Conservation (phyloP, 1,140 invertebrate species). For the Trichonephila clavata region DNA sequence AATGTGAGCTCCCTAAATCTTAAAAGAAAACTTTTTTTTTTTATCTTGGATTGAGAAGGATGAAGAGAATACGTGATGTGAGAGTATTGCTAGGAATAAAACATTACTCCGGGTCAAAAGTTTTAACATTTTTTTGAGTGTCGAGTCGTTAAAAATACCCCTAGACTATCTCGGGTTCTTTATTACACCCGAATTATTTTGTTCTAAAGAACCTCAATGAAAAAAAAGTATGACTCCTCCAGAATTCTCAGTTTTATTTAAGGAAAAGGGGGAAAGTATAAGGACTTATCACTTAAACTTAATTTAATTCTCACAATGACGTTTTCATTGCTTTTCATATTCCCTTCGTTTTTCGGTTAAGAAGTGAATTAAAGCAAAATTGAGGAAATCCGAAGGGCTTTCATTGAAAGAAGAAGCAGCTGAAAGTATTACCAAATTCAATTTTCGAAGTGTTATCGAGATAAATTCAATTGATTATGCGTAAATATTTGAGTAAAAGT, state of each 20-base stretch:
- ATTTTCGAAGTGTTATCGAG: constrained; percentile 16
- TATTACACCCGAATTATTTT: not conserved
- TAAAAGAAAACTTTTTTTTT: constrained; percentile 12
- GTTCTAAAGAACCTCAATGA: not conserved
- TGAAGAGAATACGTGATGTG: not conserved
- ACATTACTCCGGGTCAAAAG: constrained; percentile 11
- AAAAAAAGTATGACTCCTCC: not conserved
- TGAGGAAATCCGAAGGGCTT: not conserved
- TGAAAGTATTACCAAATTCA: constrained; percentile 15
- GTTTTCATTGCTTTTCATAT: constrained; percentile 23
- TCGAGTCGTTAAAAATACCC: constrained; percentile 12
- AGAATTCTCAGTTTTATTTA: not conserved
- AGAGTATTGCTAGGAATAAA: not conserved
- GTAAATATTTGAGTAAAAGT: constrained; percentile 24
- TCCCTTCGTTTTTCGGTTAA: not conserved
- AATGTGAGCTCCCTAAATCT: not conserved
- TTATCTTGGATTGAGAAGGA: not conserved
- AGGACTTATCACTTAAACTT: not conserved
- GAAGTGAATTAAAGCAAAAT: constrained; percentile 28
- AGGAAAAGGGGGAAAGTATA: not conserved
- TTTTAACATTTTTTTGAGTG: constrained; percentile 5
- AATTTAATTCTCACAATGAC: constrained; percentile 29
- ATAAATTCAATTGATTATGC: constrained; percentile 23
- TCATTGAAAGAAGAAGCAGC: not conserved
- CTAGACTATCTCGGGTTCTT: not conserved